These are phyloP conservation scores for Bembecia ichneumoniformis DNA, from an alignment of 2,888 invertebrate species.

Conservation along the genomic window DNA sequence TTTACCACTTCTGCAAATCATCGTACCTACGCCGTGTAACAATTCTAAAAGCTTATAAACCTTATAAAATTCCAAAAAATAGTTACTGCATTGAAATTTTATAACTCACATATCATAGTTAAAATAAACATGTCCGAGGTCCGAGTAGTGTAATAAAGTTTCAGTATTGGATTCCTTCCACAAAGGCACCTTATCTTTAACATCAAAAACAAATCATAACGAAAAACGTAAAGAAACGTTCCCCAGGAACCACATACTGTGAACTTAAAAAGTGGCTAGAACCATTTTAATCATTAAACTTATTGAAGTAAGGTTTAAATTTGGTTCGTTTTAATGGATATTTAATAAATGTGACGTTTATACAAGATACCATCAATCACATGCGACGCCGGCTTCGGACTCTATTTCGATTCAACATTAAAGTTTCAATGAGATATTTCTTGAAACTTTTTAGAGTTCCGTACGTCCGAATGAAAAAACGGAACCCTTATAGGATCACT, in stretches of 20 bases:
- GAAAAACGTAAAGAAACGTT: slow-evolving; percentile 6
- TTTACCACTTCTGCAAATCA: too few species aligned
- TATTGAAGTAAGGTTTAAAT: slow-evolving; percentile 7
- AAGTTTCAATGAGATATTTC: too few species aligned
- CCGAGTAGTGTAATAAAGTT: slow-evolving; percentile 4
- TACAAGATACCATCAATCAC: slow-evolving; percentile 33
- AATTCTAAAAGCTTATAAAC: too few species aligned
- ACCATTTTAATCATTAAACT: slow-evolving; percentile 1
- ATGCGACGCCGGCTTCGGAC: slow-evolving; percentile 19
- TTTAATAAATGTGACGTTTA: slow-evolving; percentile 2
- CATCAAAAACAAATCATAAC: slow-evolving; percentile 2
- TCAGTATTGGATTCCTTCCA: slow-evolving; percentile 2
- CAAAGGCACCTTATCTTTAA: slow-evolving; percentile 4
- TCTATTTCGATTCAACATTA: background rate
- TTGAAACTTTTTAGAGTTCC: too few species aligned
- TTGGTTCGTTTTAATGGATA: background rate
- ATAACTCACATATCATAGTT: background rate
- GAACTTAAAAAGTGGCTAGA: slow-evolving; percentile 2
- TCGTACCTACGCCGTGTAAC: too few species aligned
- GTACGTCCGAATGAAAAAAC: too few species aligned
- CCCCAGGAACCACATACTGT: slow-evolving; percentile 12
- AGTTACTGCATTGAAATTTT: background rate
- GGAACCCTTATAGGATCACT: too few species aligned
- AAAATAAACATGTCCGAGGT: slow-evolving; percentile 2
- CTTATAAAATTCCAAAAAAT: too few species aligned